Base-by-base conservation (phyloP, 1,140 invertebrate genomes). In the Atta colombica region DNA sequence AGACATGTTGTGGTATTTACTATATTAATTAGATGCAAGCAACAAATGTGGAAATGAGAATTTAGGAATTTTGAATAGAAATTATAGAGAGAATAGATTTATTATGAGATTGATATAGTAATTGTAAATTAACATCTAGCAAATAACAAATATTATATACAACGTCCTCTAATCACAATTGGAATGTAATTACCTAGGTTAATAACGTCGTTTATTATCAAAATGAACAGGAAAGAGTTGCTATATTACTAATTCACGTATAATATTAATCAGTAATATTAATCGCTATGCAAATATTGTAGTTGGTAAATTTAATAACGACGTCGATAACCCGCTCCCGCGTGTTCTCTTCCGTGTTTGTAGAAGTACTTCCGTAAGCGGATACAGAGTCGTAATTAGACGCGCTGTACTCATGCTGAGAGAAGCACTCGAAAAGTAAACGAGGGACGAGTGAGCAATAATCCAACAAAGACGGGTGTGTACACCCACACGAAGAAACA, bases 351-450 rank as follows among this genome's bases (percentile, higher is more conserved):
- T 75, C 69, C 69, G 69, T 63, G 80, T 84, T 84, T 84, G 80
- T n/a, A 51, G 55, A 84, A 84, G 80, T 84, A 84, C 69, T 84
- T 84, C 39, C 69, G 71, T 84, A 84, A 74, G 80, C 72, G 82
- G 82, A 77, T 77, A 85, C 82, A 60, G 60, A 77, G 82, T 65
- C 82, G 82, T 85, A 85, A 85, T 85, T 85, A 78, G 82, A 85
- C 82, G 82, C 74, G 51, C 31, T 35, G 74, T 55, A 66, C 72
- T 85, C 61, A 61, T 21, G 49, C 12, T 14, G 74, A 78, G 75
- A 85, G 74, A 25, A 84, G 61, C 61, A 85, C 82, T 85, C 82
- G 82, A 85, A 77, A 78, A 78, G 72, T 85, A 85, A 85, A 78
- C 82, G 75, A 85, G 72, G 82, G 35, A 85, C 82, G 82, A 85